Base-by-base conservation (phyloP, 2,888 invertebrate genomes). In the Ornithoptera alexandrae region DNA sequence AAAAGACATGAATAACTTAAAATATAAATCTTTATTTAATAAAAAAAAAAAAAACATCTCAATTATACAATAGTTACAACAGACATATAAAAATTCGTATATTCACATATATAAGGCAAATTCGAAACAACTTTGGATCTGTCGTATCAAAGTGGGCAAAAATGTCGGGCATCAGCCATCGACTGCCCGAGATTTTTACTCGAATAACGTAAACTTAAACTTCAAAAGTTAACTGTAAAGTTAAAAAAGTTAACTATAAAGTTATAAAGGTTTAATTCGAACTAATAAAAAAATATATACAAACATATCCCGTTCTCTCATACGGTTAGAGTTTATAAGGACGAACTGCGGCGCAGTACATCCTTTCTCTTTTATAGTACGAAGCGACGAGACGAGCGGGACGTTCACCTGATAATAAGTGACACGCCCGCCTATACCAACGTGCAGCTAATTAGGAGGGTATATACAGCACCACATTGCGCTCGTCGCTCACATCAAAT, bases 121-220 rank as follows among this genome's bases (percentile, higher is more conserved):
- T 76, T 81, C 39, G 77, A 76, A 56, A 57, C n/a, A 60, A 57
- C 62, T 63, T 39, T 62, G 50, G 20, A 50, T 50, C 67, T 63
- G 8, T 53, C 53, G 18, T 63, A 70, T 50, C 17, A 22, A 63
- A 46, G 24, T 12, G 75, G 80, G 77, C 86, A 91, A 91, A 92
- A 91, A 91, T 89, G 83, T 91, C 92, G 87, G 86, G 82, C 84
- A 85, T 88, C 92, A 92, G 92, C 92, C 92, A 92, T 91, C 77
- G 80, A 80, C 75, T 78, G 83, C 82, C 84, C 86, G 88, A 92
- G 86, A 91, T 90, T 91, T 91, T 92, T 90, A 84, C 77, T 12
- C 17, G 17, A 53, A 53, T 6, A 17, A 53, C 6, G 17, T 18
- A 17, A 30, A 30, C 30, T 30, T 30, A 3, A 30, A 30, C 30